phyloP scores from a whole-genome alignment of 2,888 invertebrate species.

The Parnassius glacialis region DNA sequence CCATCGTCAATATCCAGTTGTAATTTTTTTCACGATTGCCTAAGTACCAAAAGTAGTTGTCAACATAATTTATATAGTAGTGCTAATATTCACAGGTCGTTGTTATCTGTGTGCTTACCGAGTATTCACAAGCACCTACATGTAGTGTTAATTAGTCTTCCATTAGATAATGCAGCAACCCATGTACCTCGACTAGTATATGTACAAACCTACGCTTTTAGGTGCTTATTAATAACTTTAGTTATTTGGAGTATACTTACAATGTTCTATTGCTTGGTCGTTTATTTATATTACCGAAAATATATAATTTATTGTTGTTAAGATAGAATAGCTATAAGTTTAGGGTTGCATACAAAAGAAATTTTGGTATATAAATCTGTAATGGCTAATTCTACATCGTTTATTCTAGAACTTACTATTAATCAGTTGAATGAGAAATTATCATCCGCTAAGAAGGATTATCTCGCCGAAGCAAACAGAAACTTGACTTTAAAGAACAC shows the following conservation, averaged over 20 bases:
- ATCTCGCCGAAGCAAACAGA: constrained; percentile 83
- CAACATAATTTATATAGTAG: constrained; percentile 32
- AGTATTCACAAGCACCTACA: constrained; percentile 15
- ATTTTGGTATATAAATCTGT: no score
- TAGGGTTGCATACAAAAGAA: no score
- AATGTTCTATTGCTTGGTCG: no score
- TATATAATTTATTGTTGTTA: no score
- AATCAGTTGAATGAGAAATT: constrained; percentile 89
- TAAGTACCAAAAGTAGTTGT: constrained; percentile 17
- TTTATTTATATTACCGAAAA: no score
- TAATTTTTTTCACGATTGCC: constrained; percentile 62
- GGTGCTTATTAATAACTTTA: no score
- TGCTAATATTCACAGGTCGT: constrained; percentile 35
- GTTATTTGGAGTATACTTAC: no score
- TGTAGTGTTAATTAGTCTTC: constrained; percentile 27
- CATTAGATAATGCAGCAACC: constrained; percentile 15
- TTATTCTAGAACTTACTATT: constrained; percentile 85
- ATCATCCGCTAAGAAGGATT: constrained; percentile 85
- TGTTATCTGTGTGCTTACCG: constrained; percentile 25
- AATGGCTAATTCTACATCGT: no score
- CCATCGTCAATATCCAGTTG: constrained; percentile 54
- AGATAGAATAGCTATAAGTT: no score
- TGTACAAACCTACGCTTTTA: no score
- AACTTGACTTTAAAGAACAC: constrained; percentile 83
- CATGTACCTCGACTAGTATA: constrained; percentile 15